Conservation (phyloP, 2,888 invertebrate species). For the Epinotia demarniana region DNA sequence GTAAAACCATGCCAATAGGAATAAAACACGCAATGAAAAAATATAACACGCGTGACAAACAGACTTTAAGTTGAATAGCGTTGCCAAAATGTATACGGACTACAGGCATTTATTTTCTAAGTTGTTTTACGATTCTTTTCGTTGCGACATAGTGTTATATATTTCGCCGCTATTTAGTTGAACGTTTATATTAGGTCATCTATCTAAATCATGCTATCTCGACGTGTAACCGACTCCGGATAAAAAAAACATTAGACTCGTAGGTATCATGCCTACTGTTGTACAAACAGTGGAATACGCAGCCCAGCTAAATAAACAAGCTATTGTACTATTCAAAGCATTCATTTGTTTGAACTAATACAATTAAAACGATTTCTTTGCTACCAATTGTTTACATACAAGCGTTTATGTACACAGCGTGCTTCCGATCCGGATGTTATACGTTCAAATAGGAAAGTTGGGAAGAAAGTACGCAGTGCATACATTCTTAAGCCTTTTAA, state of each 20-base stretch:
- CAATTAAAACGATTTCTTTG: constrained; percentile 17
- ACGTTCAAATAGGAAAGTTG: constrained; percentile 5
- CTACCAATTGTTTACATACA: constrained; percentile 30
- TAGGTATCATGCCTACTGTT: background rate
- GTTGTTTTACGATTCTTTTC: constrained; percentile 5
- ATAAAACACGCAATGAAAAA: constrained; percentile 46
- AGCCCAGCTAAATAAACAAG: constrained; percentile 28
- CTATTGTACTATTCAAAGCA: constrained; percentile 18
- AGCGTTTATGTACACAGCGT: constrained; percentile 22
- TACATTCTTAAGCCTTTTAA: background rate
- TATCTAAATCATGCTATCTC: background rate
- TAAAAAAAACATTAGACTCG: background rate
- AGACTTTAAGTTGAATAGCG: constrained; percentile 35
- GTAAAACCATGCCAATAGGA: constrained; percentile 36
- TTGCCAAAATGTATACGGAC: constrained; percentile 18
- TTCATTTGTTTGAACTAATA: constrained; percentile 33
- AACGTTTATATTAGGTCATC: background rate
- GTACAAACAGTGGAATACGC: background rate
- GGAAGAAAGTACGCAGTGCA: background rate
- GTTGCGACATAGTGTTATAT: constrained; percentile 5
- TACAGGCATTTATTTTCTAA: constrained; percentile 2
- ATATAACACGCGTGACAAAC: constrained; percentile 40
- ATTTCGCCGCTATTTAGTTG: background rate
- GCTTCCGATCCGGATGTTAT: constrained; percentile 37
- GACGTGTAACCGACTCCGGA: background rate